Evolutionary conservation across 1,140 invertebrate species (phyloP), one percentile per base, ranked within the genome.

Genomic region (Drosophila willistoni): DNA sequence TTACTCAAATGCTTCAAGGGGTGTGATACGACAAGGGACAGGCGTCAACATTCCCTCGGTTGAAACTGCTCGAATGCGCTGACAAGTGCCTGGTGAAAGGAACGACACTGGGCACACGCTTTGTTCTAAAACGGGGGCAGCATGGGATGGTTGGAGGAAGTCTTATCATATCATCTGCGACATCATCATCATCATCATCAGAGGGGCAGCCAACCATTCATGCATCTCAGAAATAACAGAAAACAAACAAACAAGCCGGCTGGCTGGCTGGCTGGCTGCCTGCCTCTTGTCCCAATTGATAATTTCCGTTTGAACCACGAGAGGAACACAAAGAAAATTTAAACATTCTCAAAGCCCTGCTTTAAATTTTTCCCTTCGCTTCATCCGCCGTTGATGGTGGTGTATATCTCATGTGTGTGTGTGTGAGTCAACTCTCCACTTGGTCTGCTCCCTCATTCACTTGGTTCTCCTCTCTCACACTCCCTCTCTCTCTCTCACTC

Each of bases 271-370:
- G 19, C 1, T 22, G 36, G 36, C 36, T 51, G 44, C 17, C 44
- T 39, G 44, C 73, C 57, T 42, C 71, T 73, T 69, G 59, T 81
- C 76, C 69, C 84, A 87, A 87, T 87, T 87, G 83, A 87, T 83
- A 80, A 83, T 87, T 83, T 91, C 76, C 75, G 72, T 81, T 29
- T 51, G 7, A 51, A 51, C 44, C 44, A 51, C 17, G 10, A 17
- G 42, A 44, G 80, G 80, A 81, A 71, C 47, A 81, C 77, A 59
- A 79, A 77, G 55, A 64, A 71, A 61, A 65, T 51, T 51, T 51
- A 19, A 33, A 33, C 25, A 57, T 64, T 25, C 47, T 33, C 36
- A 87, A 89, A 87, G 84, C 83, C 84, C 68, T 83, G 77, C 84
- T 89, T 89, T 60, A 84, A 71, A 51, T 64, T 68, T 83, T 60